A percentile compares a stretch with the other conserved stretches of the same genome.
Conservation (phyloP, 2,797 vertebrate genomes). For the Enteromius paludinosus region DNA sequence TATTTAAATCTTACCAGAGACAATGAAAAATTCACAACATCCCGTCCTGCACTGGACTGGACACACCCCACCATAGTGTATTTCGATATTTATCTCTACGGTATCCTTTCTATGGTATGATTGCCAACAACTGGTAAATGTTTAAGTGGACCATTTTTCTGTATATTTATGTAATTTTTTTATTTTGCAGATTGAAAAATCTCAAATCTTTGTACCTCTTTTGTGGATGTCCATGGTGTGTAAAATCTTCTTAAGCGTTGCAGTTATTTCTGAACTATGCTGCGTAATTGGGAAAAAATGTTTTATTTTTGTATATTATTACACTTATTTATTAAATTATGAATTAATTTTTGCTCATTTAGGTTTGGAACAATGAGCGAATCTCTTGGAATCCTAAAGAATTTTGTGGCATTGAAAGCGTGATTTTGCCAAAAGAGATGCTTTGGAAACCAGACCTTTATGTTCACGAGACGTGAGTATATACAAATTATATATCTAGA, state of each 20-base stretch:
- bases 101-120: conserved; percentile 51
- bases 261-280: not conserved
- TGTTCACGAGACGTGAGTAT: conserved; percentile 72
- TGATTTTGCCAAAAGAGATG: conserved; percentile 60
- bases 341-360: not conserved
- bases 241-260: not conserved
- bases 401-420: conserved; percentile 69
- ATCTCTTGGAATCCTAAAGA: conserved; percentile 68
- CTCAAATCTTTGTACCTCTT: conserved; percentile 50
- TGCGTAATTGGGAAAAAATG: not conserved
- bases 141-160: not conserved
- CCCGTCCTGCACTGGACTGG: conserved; percentile 73
- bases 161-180: too few species aligned
- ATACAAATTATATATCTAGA: not conserved
- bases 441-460: conserved; percentile 71
- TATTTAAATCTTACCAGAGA: conserved; percentile 72
- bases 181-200: conserved; percentile 50
- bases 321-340: not conserved
- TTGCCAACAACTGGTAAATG: not conserved
- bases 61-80: conserved; percentile 58
- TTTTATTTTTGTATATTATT: not conserved
- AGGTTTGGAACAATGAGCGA: conserved; percentile 72
- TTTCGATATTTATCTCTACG: conserved; percentile 31
- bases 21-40: conserved; percentile 59
- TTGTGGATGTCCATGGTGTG: conserved; percentile 48